Base-by-base conservation (phyloP, 2,113 vertebrate genomes). In the Lota lota region DNA sequence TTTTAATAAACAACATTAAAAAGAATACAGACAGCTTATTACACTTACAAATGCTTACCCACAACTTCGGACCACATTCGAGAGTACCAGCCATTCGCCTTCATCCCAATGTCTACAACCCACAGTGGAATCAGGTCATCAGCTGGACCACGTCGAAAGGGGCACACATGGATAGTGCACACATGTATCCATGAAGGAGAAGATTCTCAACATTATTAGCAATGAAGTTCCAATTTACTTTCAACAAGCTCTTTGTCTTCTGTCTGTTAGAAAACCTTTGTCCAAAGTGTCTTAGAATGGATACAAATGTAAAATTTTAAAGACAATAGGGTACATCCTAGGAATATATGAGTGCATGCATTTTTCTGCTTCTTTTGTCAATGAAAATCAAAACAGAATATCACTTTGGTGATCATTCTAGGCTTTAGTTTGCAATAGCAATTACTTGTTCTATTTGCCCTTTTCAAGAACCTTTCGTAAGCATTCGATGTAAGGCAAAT, bases 31-130 rank as follows among this genome's bases (percentile, higher is more conserved):
- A 80, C 64, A 85, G 70, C 73, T 76, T 80, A 79, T 79, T 56
- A 82, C 73, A 68, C 63, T 76, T 82, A 85, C 60, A 81, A 85
- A 87, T 86, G 57, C 74, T 79, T 81, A 77, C 81, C 81, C 68
- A 76, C 51, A 77, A 77, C 79, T 56, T 81, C 64, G 68, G 69
- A 83, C 4, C 11, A 64, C 71, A 82, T 82, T 78, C 71, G 15
- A 4, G 70, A 76, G 75, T 81, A 85, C 79, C 81, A 75, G 68
- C 75, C 68, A 67, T 72, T 63, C 61, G 51, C 75, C 79, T 82
- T 87, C 67, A 71, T 60, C 78, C 86, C 66, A 74, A 58, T 58
- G n/a, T 59, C 11, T 59, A 59, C 57, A 59, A 53, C 2, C 51
- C 2, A 53, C 2, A 2, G 51, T 15, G n/a, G 51, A 60, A 56